A percentile compares a stretch with the other conserved stretches of the same genome.
Evolutionary conservation across 2,888 invertebrate species (phyloP).

Genomic region (Anagyrus pseudococci): DNA sequence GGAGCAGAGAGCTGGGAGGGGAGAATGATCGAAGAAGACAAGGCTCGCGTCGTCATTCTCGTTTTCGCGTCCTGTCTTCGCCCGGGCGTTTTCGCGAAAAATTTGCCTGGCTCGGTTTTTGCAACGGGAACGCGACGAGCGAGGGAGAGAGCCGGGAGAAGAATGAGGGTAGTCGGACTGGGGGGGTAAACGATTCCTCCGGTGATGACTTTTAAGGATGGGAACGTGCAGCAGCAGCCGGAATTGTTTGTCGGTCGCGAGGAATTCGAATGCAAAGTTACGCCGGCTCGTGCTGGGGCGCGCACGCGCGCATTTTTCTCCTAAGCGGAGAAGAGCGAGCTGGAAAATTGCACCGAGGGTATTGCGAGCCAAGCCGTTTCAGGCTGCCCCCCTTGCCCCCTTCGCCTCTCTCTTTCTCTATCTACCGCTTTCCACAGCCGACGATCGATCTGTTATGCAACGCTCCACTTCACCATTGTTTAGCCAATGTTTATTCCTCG

Average conservation of each 20-base stretch:
- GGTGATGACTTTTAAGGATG: slow-evolving; percentile 29
- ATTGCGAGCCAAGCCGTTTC: no score
- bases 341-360: no score
- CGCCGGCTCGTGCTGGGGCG: no score
- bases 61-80: background rate
- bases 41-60: background rate
- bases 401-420: no score
- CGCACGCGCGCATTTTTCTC: background rate
- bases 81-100: slow-evolving; percentile 3
- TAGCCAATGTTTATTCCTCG: no score
- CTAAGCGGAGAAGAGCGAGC: background rate
- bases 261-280: slow-evolving; percentile 23
- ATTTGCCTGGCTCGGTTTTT: background rate
- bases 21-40: no score
- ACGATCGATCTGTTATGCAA: no score
- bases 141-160: background rate
- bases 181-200: no score
- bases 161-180: background rate
- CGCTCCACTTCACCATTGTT: no score
- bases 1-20: no score
- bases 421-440: no score
- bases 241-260: slow-evolving; percentile 16
- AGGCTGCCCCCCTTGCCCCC: no score
- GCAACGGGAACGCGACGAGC: background rate
- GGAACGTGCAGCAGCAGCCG: slow-evolving; percentile 8